phyloP scores from a whole-genome alignment of 2,888 invertebrate genomes.

The Lordiphosa andalusiaca region DNA sequence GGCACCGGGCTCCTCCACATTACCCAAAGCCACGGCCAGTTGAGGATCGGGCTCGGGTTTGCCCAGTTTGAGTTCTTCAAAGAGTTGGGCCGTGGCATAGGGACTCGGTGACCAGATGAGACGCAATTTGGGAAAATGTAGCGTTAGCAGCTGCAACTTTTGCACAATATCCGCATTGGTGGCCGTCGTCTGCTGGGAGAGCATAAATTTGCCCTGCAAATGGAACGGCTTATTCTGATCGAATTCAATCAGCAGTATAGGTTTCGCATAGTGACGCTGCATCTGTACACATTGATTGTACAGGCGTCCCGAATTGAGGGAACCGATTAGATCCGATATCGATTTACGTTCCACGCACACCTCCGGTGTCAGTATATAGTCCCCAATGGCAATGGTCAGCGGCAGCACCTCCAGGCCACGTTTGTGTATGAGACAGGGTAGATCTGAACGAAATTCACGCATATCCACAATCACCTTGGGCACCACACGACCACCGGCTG shows the following conservation, averaged over 20 bases:
- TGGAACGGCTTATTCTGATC: constrained; percentile 96
- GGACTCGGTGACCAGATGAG: constrained; percentile 98
- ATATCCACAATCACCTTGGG: constrained; percentile 93
- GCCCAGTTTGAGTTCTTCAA: constrained; percentile 95
- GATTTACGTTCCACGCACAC: constrained; percentile 98
- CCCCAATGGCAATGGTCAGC: constrained; percentile 94
- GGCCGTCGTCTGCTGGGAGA: constrained; percentile 86
- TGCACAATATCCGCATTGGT: constrained; percentile 89
- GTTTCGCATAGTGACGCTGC: constrained; percentile 92
- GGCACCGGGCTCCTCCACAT: constrained; percentile 81
- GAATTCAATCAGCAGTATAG: constrained; percentile 96
- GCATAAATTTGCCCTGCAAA: constrained; percentile 91
- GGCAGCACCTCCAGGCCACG: constrained; percentile 96
- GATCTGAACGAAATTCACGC: constrained; percentile 97
- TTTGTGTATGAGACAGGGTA: constrained; percentile 95
- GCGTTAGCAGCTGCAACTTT: constrained; percentile 93
- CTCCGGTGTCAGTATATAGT: constrained; percentile 97
- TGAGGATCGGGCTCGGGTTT: constrained; percentile 89
- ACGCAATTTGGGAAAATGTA: constrained; percentile 95
- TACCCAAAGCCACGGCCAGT: constrained; percentile 87
- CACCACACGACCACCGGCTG: constrained; percentile 19
- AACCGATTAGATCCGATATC: constrained; percentile 96
- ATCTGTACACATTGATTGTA: constrained; percentile 97
- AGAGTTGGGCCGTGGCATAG: constrained; percentile 96
- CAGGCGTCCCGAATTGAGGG: constrained; percentile 95